Evolutionary conservation across 2,113 vertebrate genomes (phyloP).

Genomic region (Mormyrus iriodes): DNA sequence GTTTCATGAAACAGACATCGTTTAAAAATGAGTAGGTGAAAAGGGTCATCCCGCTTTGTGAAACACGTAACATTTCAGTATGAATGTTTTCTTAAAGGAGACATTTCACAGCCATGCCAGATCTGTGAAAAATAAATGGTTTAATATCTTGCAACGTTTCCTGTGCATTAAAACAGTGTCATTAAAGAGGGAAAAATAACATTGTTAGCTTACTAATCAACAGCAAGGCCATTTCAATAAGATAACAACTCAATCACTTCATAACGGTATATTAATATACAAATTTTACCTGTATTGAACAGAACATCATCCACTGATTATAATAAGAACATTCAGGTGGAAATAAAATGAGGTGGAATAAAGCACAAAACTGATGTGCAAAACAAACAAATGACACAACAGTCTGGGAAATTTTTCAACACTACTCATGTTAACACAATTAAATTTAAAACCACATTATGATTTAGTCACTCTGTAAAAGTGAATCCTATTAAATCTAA

Average conservation of each 20-base stretch:
- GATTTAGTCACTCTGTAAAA: background rate
- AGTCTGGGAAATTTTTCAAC: background rate
- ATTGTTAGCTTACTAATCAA: background rate
- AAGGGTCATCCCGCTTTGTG: background rate
- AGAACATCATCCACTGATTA: background rate
- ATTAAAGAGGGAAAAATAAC: background rate
- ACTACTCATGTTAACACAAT: background rate
- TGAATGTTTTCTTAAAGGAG: background rate
- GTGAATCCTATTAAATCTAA: background rate
- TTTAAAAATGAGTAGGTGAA: background rate
- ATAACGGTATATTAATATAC: background rate
- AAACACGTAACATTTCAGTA: background rate
- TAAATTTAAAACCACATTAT: background rate
- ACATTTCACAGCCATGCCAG: background rate
- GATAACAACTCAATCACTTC: background rate
- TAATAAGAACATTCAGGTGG: background rate
- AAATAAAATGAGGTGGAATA: conserved; percentile 20
- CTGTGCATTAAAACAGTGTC: background rate
- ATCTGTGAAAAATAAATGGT: background rate
- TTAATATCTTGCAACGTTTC: no score
- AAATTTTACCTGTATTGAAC: conserved; percentile 1
- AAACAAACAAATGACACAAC: conserved; percentile 14
- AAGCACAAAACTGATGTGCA: conserved; percentile 1
- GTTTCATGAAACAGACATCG: background rate
- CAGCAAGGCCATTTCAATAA: background rate